Evolutionary conservation across 2,797 vertebrate species (phyloP).

Genomic region (Mormyrus hasselquistii): DNA sequence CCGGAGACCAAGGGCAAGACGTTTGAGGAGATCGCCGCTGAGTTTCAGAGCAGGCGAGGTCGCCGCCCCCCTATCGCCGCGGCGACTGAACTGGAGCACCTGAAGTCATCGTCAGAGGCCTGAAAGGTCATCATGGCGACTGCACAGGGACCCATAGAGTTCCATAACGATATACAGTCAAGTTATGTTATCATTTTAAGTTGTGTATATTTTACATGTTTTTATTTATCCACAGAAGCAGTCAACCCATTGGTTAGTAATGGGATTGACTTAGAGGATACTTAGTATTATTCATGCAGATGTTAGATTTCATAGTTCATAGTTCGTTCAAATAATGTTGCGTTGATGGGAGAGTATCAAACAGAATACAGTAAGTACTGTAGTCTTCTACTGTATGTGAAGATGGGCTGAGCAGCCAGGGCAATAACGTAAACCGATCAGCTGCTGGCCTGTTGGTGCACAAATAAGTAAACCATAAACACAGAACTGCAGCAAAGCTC

Average conservation of each 20-base stretch:
- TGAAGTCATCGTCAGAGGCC: slow-evolving; percentile 59
- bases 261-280: background rate
- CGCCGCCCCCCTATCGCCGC: slow-evolving; percentile 1
- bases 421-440: background rate
- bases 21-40: slow-evolving; percentile 81
- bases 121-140: slow-evolving; percentile 40
- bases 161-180: background rate
- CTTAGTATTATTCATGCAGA: background rate
- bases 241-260: background rate
- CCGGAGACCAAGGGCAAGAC: slow-evolving; percentile 93
- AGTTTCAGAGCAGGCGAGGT: slow-evolving; percentile 68
- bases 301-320: background rate
- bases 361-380: background rate
- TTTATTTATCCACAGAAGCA: background rate
- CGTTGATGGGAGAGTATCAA: background rate
- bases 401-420: background rate
- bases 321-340: background rate
- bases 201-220: background rate
- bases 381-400: background rate
- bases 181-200: background rate
- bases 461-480: background rate
- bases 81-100: slow-evolving; percentile 70
- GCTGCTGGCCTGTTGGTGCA: background rate
- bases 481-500: background rate
- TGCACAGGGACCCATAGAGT: background rate